phyloP scores from a whole-genome alignment of 2,888 invertebrate genomes.

The Mantis religiosa region DNA sequence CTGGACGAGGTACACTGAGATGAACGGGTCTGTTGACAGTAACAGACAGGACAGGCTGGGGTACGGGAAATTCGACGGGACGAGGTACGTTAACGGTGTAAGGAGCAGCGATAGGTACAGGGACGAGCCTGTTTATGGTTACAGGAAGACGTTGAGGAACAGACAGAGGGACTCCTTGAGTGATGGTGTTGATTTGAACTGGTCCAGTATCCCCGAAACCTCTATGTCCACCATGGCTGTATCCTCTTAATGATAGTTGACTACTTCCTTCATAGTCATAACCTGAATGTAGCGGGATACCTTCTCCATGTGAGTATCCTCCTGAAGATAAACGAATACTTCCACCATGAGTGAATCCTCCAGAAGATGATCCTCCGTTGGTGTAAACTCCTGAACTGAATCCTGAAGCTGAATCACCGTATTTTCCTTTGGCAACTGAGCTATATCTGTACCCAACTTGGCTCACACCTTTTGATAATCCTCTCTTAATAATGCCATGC shows the following conservation, averaged over 20 bases:
- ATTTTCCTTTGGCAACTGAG: too few relatives aligned
- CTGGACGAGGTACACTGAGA: background rate
- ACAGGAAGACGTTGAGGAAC: background rate
- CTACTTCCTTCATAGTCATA: too few relatives aligned
- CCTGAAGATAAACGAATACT: too few relatives aligned
- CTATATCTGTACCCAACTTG: too few relatives aligned
- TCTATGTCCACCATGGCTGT: too few relatives aligned
- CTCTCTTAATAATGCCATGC: too few relatives aligned
- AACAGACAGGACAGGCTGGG: background rate
- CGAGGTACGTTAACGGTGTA: background rate
- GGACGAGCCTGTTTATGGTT: background rate
- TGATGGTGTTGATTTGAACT: background rate
- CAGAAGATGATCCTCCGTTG: background rate
- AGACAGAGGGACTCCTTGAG: background rate
- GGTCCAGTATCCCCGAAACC: background rate
- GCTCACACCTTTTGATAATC: too few relatives aligned
- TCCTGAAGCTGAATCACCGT: too few relatives aligned
- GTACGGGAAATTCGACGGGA: background rate
- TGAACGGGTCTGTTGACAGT: background rate
- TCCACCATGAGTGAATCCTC: background rate
- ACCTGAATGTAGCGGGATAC: too few relatives aligned
- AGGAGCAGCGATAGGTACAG: background rate
- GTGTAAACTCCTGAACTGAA: too few relatives aligned
- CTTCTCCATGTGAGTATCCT: too few relatives aligned
- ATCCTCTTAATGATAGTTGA: too few relatives aligned